Conservation (phyloP, 2,888 invertebrate species). For the Leptopilina drosophilae region DNA sequence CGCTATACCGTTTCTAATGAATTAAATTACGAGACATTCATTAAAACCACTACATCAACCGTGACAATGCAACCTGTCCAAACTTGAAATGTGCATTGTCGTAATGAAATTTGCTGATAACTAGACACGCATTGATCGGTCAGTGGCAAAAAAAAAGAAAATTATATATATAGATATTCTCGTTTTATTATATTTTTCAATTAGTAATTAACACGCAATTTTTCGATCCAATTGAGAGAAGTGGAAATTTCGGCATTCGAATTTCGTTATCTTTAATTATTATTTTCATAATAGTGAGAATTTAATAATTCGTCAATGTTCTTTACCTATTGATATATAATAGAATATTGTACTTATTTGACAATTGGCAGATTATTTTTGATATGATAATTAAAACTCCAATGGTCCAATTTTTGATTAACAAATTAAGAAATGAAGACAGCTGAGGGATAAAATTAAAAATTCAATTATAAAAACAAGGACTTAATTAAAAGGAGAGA, state of each 20-base stretch:
- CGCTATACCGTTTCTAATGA: conserved; percentile 9
- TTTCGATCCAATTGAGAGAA: background rate
- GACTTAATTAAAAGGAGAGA: no score
- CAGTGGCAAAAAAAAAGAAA: no score
- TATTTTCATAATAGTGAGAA: no score
- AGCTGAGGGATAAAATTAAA: no score
- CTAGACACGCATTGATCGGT: background rate
- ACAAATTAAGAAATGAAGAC: no score
- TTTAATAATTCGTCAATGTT: no score
- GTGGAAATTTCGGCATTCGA: background rate
- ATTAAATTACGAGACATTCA: conserved; percentile 39
- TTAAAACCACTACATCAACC: conserved; percentile 25
- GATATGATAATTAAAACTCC: no score
- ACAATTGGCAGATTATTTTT: no score
- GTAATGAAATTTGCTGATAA: conserved; percentile 23
- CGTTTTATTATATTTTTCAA: background rate
- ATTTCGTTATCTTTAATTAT: no score
- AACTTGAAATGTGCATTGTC: conserved; percentile 25
- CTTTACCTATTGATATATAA: background rate
- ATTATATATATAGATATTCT: background rate
- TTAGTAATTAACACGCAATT: background rate
- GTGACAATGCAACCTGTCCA: background rate
- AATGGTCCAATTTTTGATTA: no score
- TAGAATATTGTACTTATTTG: background rate
- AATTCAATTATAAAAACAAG: no score